A percentile compares a stretch with the other conserved stretches of the same genome.
Evolutionary conservation across 2,888 invertebrate species (phyloP).

Genomic region (Drosophila robusta): DNA sequence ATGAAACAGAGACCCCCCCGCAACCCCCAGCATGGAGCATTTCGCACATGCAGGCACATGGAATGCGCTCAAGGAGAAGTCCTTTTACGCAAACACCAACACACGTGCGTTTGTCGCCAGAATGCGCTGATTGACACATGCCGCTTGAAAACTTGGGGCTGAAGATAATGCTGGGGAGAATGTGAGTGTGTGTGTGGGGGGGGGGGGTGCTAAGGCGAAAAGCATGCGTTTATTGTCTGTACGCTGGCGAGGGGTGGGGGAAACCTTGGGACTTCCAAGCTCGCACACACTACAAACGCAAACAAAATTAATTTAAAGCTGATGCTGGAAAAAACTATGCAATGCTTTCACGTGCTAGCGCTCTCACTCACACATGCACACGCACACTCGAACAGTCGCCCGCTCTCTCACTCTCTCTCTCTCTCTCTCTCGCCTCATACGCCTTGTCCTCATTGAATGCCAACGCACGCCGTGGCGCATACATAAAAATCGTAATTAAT

Average conservation of each 20-base stretch:
- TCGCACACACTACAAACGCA: conserved; percentile 1
- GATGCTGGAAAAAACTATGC: conserved; percentile 53
- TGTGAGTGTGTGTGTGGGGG: too few relatives aligned
- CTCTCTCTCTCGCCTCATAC: neutral
- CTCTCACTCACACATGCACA: conserved; percentile 7
- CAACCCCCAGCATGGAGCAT: conserved; percentile 20
- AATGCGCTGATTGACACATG: conserved; percentile 68
- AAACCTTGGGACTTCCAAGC: conserved; percentile 48
- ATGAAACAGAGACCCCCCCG: too few relatives aligned
- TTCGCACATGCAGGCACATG: conserved; percentile 40
- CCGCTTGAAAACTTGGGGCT: conserved; percentile 24
- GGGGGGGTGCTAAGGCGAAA: conserved; percentile 15
- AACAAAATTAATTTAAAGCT: conserved; percentile 65
- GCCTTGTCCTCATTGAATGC: conserved; percentile 32
- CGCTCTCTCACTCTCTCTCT: neutral
- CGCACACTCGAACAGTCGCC: neutral
- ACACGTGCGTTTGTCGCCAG: conserved; percentile 16
- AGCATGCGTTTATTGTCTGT: conserved; percentile 57
- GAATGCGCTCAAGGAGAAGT: conserved; percentile 66
- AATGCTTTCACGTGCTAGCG: conserved; percentile 49
- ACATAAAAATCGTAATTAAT: conserved; percentile 59
- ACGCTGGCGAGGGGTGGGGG: neutral
- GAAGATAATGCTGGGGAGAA: neutral
- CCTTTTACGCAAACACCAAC: conserved; percentile 33
- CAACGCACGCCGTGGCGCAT: conserved; percentile 36